Percentiles rank a stretch among this genome's conserved stretches.
phyloP scores from a whole-genome alignment of 2,888 invertebrate genomes.

The Chironomus riparius region DNA sequence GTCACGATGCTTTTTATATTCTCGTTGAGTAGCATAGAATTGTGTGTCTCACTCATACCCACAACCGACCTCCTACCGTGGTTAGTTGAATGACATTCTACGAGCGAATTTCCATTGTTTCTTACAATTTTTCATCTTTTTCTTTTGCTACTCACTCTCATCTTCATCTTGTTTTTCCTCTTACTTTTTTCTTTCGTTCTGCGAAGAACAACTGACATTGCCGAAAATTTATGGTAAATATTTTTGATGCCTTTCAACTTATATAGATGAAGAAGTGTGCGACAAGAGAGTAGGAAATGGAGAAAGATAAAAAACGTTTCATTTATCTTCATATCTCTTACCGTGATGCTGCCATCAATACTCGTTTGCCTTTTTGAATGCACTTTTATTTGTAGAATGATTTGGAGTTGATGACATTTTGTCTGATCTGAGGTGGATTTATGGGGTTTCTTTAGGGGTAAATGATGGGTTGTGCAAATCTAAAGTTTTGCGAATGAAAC shows the following conservation, averaged over 20 bases:
- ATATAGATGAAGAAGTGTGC: background rate
- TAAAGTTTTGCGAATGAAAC: no score
- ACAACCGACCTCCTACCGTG: background rate
- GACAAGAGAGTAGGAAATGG: background rate
- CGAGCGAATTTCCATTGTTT: background rate
- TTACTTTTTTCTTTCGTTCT: background rate
- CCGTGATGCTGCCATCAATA: background rate
- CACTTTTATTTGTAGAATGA: background rate
- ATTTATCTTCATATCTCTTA: background rate
- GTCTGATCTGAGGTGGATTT: no score
- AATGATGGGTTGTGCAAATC: no score
- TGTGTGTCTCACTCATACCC: background rate
- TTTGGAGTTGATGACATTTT: no score
- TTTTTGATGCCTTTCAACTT: background rate
- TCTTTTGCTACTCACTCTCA: background rate
- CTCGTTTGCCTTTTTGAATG: background rate
- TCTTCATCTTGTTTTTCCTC: background rate
- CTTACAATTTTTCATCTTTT: background rate
- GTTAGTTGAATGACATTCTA: background rate
- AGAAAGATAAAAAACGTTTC: background rate
- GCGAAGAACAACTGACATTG: background rate
- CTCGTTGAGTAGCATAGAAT: no score
- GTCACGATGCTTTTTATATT: no score
- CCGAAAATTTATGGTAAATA: slow-evolving; percentile 10
- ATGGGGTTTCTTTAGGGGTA: no score